These are phyloP conservation scores for Galeopterus variegatus DNA, from an alignment of 2,113 vertebrate species.

Conservation along the genomic window DNA sequence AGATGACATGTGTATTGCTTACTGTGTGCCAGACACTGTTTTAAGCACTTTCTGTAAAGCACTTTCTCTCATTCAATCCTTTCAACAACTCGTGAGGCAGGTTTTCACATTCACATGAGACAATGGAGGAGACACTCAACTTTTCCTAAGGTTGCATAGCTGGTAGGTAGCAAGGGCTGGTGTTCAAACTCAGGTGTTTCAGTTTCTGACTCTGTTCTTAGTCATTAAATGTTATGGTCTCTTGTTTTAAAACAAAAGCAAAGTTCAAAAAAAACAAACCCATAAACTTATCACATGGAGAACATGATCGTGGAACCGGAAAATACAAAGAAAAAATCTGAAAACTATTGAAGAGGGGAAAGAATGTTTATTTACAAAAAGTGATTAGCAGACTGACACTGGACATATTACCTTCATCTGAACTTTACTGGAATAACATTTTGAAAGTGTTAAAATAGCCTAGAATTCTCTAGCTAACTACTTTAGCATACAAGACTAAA, in stretches of 20 bases:
- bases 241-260: too few relatives aligned
- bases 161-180: neutral
- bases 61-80: neutral
- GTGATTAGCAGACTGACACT: neutral
- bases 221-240: neutral
- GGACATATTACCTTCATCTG: neutral
- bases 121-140: neutral
- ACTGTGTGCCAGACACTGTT: neutral
- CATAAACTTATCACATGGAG: neutral
- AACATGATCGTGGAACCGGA: neutral
- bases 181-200: neutral
- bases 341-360: neutral
- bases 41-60: neutral
- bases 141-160: neutral
- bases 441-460: neutral
- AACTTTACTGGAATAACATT: neutral
- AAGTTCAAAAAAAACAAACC: too few relatives aligned
- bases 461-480: neutral
- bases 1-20: neutral
- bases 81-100: neutral
- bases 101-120: neutral
- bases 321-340: neutral
- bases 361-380: neutral
- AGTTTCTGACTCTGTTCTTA: neutral
- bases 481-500: neutral